Conservation (phyloP, 2,888 invertebrate genomes). For the Elysia crispata region DNA sequence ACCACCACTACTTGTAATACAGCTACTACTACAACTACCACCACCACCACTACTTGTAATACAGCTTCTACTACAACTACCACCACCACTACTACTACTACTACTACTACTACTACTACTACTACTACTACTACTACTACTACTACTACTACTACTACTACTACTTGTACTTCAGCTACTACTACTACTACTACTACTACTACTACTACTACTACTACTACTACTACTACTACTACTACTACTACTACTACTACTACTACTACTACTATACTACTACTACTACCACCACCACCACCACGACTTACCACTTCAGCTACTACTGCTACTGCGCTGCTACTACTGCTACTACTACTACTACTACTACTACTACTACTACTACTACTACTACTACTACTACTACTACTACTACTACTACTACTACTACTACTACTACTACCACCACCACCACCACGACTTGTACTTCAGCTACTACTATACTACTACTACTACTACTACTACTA, state of each 20-base stretch:
- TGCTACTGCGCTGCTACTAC: too few species aligned
- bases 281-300: too few species aligned
- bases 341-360: background rate
- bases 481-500: too few species aligned
- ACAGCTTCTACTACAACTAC: background rate
- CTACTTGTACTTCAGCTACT: background rate
- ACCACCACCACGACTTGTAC: too few species aligned
- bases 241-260: slow-evolving; percentile 25
- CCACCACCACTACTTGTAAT: background rate
- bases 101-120: slow-evolving; percentile 19
- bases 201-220: slow-evolving; percentile 28
- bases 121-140: slow-evolving; percentile 26
- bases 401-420: slow-evolving; percentile 28
- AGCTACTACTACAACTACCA: too few species aligned
- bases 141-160: background rate
- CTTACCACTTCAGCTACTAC: background rate
- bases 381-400: slow-evolving; percentile 28
- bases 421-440: slow-evolving; percentile 22
- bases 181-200: slow-evolving; percentile 28
- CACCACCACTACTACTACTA: slow-evolving; percentile 1
- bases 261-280: too few species aligned
- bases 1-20: too few species aligned
- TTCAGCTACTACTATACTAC: too few species aligned
- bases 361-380: background rate
- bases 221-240: slow-evolving; percentile 28